These are phyloP conservation scores for Lochmaea crataegi DNA, from an alignment of 2,888 invertebrate species.

Conservation along the genomic window DNA sequence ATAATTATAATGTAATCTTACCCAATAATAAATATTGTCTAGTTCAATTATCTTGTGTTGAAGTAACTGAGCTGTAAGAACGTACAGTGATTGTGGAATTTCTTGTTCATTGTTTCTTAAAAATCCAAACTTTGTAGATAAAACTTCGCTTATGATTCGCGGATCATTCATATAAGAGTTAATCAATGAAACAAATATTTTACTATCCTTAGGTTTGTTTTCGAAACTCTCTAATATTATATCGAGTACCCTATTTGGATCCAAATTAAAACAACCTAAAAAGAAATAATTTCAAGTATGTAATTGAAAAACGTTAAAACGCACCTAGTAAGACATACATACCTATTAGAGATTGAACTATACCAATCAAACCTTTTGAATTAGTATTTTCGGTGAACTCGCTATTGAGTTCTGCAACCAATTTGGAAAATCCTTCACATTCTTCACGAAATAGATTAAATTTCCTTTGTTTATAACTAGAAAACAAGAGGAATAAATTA, in stretches of 20 bases:
- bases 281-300: neutral
- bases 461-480: slow-evolving; percentile 98
- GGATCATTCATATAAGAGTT: slow-evolving; percentile 90
- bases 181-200: slow-evolving; percentile 87
- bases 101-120: slow-evolving; percentile 74
- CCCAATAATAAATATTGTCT: slow-evolving; percentile 92
- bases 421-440: slow-evolving; percentile 98
- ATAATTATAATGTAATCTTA: slow-evolving; percentile 64
- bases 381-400: slow-evolving; percentile 75
- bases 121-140: slow-evolving; percentile 90
- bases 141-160: slow-evolving; percentile 90
- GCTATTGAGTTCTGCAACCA: slow-evolving; percentile 93
- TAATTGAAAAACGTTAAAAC: neutral
- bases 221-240: slow-evolving; percentile 97
- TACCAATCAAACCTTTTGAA: slow-evolving; percentile 81
- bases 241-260: slow-evolving; percentile 97
- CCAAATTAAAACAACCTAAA: slow-evolving; percentile 97
- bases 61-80: slow-evolving; percentile 88
- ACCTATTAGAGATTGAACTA: slow-evolving; percentile 95
- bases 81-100: slow-evolving; percentile 87
- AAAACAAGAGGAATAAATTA: slow-evolving; percentile 58
- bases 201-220: slow-evolving; percentile 80
- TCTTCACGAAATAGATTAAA: slow-evolving; percentile 99
- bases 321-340: no score
- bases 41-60: slow-evolving; percentile 88